Evolutionary conservation across 2,113 vertebrate species (phyloP).

Genomic region (Lepidothrix coronata): DNA sequence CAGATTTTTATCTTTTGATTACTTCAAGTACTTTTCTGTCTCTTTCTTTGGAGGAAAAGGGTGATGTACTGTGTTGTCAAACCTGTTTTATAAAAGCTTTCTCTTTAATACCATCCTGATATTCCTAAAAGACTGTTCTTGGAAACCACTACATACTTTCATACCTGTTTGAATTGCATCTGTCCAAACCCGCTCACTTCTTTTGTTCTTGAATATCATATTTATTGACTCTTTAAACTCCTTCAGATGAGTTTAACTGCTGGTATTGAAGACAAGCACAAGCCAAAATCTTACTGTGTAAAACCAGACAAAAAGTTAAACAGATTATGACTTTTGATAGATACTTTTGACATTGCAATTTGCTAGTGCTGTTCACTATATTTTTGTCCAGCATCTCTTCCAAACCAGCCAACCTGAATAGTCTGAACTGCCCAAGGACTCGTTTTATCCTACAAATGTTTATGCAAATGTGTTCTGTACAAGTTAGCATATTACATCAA

Average conservation of each 20-base stretch:
- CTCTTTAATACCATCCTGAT: neutral
- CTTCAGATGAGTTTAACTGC: neutral
- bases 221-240: neutral
- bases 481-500: constrained; percentile 48
- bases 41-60: neutral
- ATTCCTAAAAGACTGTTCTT: neutral
- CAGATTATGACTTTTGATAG: neutral
- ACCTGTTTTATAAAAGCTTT: neutral
- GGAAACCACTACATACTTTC: neutral
- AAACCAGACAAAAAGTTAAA: neutral
- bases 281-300: neutral
- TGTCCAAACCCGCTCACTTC: neutral
- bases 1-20: constrained; percentile 60
- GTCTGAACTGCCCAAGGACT: constrained; percentile 25
- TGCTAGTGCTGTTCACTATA: neutral
- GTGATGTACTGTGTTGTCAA: neutral
- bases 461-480: constrained; percentile 55
- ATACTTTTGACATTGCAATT: neutral
- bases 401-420: neutral
- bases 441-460: constrained; percentile 51
- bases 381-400: constrained; percentile 2
- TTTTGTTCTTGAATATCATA: neutral
- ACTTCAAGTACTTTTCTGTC: neutral
- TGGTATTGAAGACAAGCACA: neutral
- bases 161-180: neutral